Evolutionary conservation across 2,888 invertebrate genomes (phyloP), one percentile per base, ranked within the genome.

Genomic region (Cephus sareptanus): DNA sequence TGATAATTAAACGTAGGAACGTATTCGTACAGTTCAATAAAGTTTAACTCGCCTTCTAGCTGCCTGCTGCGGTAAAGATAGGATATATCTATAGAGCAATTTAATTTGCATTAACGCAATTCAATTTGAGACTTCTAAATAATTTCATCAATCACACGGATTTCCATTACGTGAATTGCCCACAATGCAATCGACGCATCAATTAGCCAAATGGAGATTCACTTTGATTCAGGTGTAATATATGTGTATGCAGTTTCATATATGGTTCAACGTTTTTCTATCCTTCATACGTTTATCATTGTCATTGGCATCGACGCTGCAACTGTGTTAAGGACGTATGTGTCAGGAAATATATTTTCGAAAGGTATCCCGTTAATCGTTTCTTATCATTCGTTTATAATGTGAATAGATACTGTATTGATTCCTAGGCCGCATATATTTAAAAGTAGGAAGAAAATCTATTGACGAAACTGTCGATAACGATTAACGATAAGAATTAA

Each of bases 271-370:
- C 77, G 79, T 30, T 33, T 30, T 33, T 15, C 33, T 4, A 30
- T 23, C 12, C 4, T 75, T n/a, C 23, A 56, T 37, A 40, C 37
- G 34, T 75, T 76, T 80, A 80, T 77, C 69, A 80, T 73, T 76
- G 77, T 74, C 77, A 80, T 80, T 80, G 77, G 71, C 77, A 79
- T 30, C 73, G 69, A 13, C 56, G 68, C 37, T 34, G 30, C 69
- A 79, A 68, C 69, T 75, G 75, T 75, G 69, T 40, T 75, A 75
- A 79, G 76, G 75, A 76, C 75, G 76, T 15, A 13, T 35, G 13
- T 33, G 30, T 70, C 70, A 3, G 31, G 70, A 70, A 70, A 70
- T 70, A 70, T 12, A 33, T 70, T 15, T 70, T 70, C 70, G 3
- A 70, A 70, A 70, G 11, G 30, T 33, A 34, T 34, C 71, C 33